phyloP scores from a whole-genome alignment of 2,888 invertebrate genomes.

The Salpingus planirostris region DNA sequence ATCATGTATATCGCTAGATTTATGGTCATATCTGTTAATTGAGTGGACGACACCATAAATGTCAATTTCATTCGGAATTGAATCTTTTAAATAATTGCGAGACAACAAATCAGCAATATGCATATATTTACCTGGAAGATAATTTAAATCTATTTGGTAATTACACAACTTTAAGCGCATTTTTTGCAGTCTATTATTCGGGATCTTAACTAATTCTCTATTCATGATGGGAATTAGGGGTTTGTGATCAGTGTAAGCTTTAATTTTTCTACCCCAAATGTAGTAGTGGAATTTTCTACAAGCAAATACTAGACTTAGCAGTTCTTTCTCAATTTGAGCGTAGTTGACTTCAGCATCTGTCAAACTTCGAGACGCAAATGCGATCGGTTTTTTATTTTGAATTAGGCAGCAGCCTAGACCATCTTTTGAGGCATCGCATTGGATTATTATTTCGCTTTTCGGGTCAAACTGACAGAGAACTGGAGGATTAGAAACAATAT shows the following conservation, averaged over 20 bases:
- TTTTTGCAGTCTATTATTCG: neutral
- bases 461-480: too few species aligned
- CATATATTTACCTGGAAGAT: neutral
- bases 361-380: too few species aligned
- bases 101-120: neutral
- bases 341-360: neutral
- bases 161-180: neutral
- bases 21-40: neutral
- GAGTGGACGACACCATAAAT: neutral
- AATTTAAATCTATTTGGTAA: neutral
- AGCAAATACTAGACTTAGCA: neutral
- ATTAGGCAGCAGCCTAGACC: too few species aligned
- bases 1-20: neutral
- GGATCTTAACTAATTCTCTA: neutral
- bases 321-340: neutral
- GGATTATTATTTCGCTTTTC: too few species aligned
- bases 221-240: neutral
- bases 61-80: neutral
- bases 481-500: too few species aligned
- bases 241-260: neutral
- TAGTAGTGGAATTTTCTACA: neutral
- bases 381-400: too few species aligned
- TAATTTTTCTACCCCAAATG: neutral
- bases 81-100: neutral
- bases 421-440: too few species aligned